Conservation (phyloP, 2,113 vertebrate genomes). For the Periophthalmodon schlosseri region DNA sequence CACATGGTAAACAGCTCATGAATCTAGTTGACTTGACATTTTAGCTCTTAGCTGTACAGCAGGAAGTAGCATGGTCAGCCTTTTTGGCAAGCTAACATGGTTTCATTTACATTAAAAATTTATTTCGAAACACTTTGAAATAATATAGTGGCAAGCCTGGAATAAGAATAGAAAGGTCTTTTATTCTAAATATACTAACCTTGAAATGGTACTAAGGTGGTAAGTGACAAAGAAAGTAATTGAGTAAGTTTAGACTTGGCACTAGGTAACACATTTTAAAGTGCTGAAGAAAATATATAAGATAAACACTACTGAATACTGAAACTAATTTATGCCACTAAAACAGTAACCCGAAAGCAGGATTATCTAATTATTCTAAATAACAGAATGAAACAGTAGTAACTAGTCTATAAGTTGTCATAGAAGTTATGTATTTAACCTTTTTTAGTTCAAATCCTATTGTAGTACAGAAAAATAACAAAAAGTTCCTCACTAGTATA, state of each 20-base stretch:
- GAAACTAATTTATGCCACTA: too few species aligned
- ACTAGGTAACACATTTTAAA: not conserved
- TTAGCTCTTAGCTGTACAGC: not conserved
- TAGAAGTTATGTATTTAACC: too few species aligned
- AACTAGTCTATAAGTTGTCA: too few species aligned
- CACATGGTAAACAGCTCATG: not conserved
- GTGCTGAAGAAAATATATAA: too few species aligned
- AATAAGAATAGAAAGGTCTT: not conserved
- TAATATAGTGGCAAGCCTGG: not conserved
- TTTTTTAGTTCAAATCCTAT: too few species aligned
- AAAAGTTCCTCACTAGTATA: too few species aligned
- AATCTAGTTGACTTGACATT: not conserved
- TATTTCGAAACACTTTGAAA: not conserved
- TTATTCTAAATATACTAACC: not conserved
- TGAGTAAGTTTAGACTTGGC: not conserved
- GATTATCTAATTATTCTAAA: too few species aligned
- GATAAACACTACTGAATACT: too few species aligned
- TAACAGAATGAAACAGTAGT: too few species aligned
- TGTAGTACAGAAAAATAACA: too few species aligned
- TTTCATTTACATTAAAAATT: slow-evolving; percentile 5
- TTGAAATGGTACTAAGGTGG: not conserved
- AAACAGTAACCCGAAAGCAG: too few species aligned
- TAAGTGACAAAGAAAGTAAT: not conserved
- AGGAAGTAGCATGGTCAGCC: not conserved
- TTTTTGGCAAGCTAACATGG: slow-evolving; percentile 2